A percentile compares a stretch with the other conserved stretches of the same genome.
phyloP scores from a whole-genome alignment of 2,888 invertebrate genomes.

The Epiblema foenella region DNA sequence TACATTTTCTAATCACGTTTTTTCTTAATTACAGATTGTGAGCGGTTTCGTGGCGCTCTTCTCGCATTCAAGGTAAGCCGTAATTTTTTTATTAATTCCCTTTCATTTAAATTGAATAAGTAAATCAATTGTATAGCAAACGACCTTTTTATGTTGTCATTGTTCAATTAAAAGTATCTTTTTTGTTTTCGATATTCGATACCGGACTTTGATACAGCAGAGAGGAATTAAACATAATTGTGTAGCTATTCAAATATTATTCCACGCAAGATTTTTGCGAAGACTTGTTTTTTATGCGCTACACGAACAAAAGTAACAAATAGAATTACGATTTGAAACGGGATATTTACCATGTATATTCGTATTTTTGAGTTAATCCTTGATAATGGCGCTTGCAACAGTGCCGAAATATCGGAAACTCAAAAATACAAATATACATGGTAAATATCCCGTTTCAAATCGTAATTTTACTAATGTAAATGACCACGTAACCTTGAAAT shows the following conservation, averaged over 20 bases:
- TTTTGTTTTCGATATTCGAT: constrained; percentile 9
- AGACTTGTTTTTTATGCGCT: constrained; percentile 4
- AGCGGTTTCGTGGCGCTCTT: constrained; percentile 54
- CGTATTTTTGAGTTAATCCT: no score
- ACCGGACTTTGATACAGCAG: not conserved
- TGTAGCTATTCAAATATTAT: not conserved
- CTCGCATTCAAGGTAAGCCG: constrained; percentile 60
- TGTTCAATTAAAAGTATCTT: not conserved
- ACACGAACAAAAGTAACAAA: not conserved
- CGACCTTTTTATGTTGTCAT: not conserved
- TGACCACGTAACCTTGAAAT: no score
- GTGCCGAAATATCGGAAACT: no score
- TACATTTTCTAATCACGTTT: constrained; percentile 43
- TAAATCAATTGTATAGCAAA: not conserved
- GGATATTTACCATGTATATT: no score
- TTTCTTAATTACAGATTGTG: constrained; percentile 60
- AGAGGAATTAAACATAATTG: constrained; percentile 5
- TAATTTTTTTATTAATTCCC: not conserved
- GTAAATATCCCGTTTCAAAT: no score
- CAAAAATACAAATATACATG: no score
- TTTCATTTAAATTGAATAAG: not conserved
- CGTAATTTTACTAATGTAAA: no score
- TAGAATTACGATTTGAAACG: no score
- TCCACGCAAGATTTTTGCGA: not conserved
- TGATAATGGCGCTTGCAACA: no score